Evolutionary conservation across 2,797 vertebrate species (phyloP), one percentile per base, ranked within the genome.

Genomic region (Acanthiza pusilla): DNA sequence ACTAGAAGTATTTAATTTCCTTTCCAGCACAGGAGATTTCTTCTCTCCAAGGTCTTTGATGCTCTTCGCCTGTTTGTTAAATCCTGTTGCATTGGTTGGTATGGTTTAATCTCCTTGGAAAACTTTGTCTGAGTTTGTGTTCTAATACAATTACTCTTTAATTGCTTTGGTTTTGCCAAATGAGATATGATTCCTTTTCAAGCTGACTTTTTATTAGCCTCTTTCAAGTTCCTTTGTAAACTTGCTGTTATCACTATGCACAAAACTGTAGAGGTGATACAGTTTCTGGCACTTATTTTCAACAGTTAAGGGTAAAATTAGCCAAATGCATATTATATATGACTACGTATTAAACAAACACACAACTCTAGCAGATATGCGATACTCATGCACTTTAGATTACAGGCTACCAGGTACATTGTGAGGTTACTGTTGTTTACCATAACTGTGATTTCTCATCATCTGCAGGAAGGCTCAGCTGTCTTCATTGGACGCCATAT

Each of bases 1-100:
- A 94, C 95, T 76, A 95, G 86, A 93, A 96, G 85, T 91, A 96
- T 94, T 95, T 94, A 86, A 96, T 96, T 96, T 97, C 96, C 94
- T 96, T 93, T 95, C 94, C 88, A 93, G 90, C 63, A 67, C 61
- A 67, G 85, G 91, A 93, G 88, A 84, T 90, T 93, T 93, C 85
- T 91, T 87, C 80, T 85, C 72, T 96, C 81, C 70, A 61, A 83
- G 87, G 85, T 86, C 91, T 94, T 95, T 96, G 85, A 91, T 96
- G 88, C 61, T 82, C 65, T 95, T 94, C 2, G 15, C 65, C 68
- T 88, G 74, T 93, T 91, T 88, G 82, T 85, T 90, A 91, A 95
- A 86, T 91, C 86, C 74, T 72, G 45, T 93, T 94, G 92, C 76
- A 48, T 76, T 91, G 72, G 60, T 91, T 72, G 43, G 70, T 91